These are phyloP conservation scores for Labroides dimidiatus DNA, from an alignment of 2,797 vertebrate species.

Conservation along the genomic window DNA sequence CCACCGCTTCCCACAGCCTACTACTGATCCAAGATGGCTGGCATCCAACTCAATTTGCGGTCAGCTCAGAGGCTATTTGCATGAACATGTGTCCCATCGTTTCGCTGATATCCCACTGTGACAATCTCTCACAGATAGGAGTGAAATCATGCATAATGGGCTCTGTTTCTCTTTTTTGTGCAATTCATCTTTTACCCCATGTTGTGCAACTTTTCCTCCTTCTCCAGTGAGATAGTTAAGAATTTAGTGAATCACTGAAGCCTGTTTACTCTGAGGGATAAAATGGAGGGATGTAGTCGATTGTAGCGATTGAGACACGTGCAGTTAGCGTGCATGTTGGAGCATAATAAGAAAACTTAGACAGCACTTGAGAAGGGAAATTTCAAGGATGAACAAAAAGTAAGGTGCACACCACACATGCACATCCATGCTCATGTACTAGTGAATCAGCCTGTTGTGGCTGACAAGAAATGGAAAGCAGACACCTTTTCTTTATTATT, in stretches of 20 bases:
- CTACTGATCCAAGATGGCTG: conserved; percentile 73
- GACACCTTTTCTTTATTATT: conserved; percentile 13
- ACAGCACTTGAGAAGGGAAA: conserved; percentile 27
- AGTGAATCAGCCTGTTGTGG: conserved; percentile 44
- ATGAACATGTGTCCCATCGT: conserved; percentile 77
- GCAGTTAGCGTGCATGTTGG: conserved; percentile 13
- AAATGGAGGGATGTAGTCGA: conserved; percentile 48
- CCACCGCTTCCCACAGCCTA: conserved; percentile 34
- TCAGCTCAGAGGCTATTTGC: conserved; percentile 76
- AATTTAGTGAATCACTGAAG: conserved; percentile 46
- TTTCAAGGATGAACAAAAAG: conserved; percentile 25
- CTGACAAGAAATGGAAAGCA: conserved; percentile 19
- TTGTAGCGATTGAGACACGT: conserved; percentile 32
- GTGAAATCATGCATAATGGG: conserved; percentile 68
- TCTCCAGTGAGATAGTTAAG: conserved; percentile 46
- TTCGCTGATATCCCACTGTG: conserved; percentile 71
- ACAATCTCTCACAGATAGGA: conserved; percentile 65
- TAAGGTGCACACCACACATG: conserved; percentile 3
- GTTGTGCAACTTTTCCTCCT: conserved; percentile 40
- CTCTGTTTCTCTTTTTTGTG: conserved; percentile 40
- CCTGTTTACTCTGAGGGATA: conserved; percentile 52
- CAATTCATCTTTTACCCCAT: conserved; percentile 45
- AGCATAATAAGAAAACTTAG: conserved; percentile 48
- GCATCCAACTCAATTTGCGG: conserved; percentile 78
- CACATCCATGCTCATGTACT: background rate